A percentile compares a stretch with the other conserved stretches of the same genome.
These are phyloP conservation scores for Lasius platythorax DNA, from an alignment of 2,888 invertebrate genomes.

Conservation along the genomic window DNA sequence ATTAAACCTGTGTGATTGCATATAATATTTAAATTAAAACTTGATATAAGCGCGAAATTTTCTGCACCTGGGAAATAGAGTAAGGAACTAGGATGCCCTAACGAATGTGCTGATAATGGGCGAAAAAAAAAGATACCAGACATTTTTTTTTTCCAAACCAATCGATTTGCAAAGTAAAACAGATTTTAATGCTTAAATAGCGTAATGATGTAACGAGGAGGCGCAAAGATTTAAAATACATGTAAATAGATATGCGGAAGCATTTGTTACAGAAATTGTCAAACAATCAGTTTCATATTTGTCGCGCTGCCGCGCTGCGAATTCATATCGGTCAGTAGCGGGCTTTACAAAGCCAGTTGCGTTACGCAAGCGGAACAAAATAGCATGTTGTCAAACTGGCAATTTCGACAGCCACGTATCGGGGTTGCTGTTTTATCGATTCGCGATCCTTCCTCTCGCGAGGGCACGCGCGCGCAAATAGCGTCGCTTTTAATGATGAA, in stretches of 20 bases:
- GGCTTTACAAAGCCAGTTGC: slow-evolving; percentile 42
- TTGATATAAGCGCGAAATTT: background rate
- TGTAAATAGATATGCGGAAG: background rate
- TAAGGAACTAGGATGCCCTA: background rate
- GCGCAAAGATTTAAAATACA: slow-evolving; percentile 22
- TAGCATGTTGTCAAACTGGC: slow-evolving; percentile 34
- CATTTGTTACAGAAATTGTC: slow-evolving; percentile 30
- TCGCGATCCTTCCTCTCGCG: slow-evolving; percentile 21
- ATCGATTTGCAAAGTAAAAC: slow-evolving; percentile 4
- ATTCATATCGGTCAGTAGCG: slow-evolving; percentile 22
- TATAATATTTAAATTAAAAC: background rate
- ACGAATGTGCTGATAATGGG: background rate
- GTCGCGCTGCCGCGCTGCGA: slow-evolving; percentile 28
- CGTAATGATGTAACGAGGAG: slow-evolving; percentile 2
- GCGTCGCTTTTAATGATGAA: slow-evolving; percentile 25
- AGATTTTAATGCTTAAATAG: background rate
- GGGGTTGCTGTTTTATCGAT: slow-evolving; percentile 24
- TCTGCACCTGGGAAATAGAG: background rate
- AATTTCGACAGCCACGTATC: slow-evolving; percentile 14
- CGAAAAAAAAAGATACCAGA: background rate
- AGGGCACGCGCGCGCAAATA: background rate
- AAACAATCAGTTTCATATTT: slow-evolving; percentile 48
- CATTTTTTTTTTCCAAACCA: background rate
- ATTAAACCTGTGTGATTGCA: background rate
- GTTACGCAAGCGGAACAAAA: slow-evolving; percentile 30